A percentile compares a stretch with the other conserved stretches of the same genome.
These are phyloP conservation scores for Rhadinocentrus ornatus DNA, from an alignment of 2,797 vertebrate genomes.

Conservation along the genomic window DNA sequence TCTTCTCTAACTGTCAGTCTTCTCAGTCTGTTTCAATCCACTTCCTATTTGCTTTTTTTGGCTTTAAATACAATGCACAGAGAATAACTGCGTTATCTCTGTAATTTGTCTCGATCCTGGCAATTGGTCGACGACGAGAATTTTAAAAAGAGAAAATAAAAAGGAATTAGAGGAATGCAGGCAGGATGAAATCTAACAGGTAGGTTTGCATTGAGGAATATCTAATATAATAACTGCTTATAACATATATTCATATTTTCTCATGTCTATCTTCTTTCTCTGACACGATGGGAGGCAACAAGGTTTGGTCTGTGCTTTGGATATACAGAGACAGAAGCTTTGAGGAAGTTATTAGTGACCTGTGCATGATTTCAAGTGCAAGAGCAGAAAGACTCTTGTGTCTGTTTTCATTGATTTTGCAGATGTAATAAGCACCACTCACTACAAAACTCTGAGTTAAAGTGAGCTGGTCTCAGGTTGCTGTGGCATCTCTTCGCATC, in stretches of 20 bases:
- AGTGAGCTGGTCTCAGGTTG: slow-evolving; percentile 35
- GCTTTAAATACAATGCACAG: slow-evolving; percentile 20
- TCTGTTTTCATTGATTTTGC: slow-evolving; percentile 24
- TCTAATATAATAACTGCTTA: neutral
- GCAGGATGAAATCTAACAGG: slow-evolving; percentile 20
- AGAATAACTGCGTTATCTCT: neutral
- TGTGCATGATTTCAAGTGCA: slow-evolving; percentile 32
- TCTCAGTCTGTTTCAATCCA: slow-evolving; percentile 10
- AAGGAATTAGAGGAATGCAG: neutral
- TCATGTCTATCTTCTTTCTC: slow-evolving; percentile 10
- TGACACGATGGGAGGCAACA: slow-evolving; percentile 31
- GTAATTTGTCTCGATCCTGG: slow-evolving; percentile 48
- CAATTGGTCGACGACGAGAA: slow-evolving; percentile 18
- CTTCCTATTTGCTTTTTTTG: slow-evolving; percentile 14
- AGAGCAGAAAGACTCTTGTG: slow-evolving; percentile 3
- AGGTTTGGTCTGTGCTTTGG: slow-evolving; percentile 17
- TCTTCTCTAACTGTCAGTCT: slow-evolving; percentile 31
- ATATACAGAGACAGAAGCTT: slow-evolving; percentile 28
- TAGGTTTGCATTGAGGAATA: neutral
- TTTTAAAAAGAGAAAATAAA: neutral
- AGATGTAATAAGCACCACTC: slow-evolving; percentile 29
- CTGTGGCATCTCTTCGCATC: slow-evolving; percentile 16
- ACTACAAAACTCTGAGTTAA: slow-evolving; percentile 19
- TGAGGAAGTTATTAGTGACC: slow-evolving; percentile 34
- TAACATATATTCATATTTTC: slow-evolving; percentile 18